Evolutionary conservation across 2,888 invertebrate genomes (phyloP).

Genomic region (Amblyjoppa fuscipennis): DNA sequence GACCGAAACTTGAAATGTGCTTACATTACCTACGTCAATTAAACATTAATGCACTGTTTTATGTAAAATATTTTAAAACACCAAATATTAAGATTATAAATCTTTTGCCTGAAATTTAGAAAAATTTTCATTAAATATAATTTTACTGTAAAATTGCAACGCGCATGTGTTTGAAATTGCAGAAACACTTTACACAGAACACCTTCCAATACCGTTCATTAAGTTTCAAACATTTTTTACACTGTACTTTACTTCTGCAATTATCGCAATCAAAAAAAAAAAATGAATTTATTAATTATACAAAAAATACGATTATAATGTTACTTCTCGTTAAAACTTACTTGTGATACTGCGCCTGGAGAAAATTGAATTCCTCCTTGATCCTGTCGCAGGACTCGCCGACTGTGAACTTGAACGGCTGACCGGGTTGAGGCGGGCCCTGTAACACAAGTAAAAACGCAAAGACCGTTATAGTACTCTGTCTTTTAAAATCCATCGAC

Average conservation of each 20-base stretch:
- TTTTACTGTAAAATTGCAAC: too few species aligned
- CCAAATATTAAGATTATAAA: too few species aligned
- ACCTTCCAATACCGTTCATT: neutral
- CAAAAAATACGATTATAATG: neutral
- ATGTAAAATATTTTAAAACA: too few species aligned
- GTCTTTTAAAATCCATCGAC: neutral
- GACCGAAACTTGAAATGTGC: too few species aligned
- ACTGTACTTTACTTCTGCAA: neutral
- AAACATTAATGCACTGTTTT: too few species aligned
- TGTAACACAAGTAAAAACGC: slow-evolving; percentile 80
- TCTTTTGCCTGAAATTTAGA: too few species aligned
- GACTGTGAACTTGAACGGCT: slow-evolving; percentile 97
- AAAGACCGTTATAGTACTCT: neutral
- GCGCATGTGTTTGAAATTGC: too few species aligned
- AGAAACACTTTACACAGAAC: neutral
- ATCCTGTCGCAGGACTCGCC: slow-evolving; percentile 97
- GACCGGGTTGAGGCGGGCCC: slow-evolving; percentile 95
- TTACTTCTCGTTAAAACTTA: slow-evolving; percentile 86
- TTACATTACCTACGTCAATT: too few species aligned
- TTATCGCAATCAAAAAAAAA: neutral
- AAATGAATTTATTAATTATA: neutral
- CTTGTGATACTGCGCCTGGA: slow-evolving; percentile 98
- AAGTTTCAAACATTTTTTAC: neutral
- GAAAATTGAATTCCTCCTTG: slow-evolving; percentile 97
- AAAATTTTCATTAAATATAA: too few species aligned